Evolutionary conservation across 2,113 vertebrate genomes (phyloP).

Genomic region (Rattus norvegicus): DNA sequence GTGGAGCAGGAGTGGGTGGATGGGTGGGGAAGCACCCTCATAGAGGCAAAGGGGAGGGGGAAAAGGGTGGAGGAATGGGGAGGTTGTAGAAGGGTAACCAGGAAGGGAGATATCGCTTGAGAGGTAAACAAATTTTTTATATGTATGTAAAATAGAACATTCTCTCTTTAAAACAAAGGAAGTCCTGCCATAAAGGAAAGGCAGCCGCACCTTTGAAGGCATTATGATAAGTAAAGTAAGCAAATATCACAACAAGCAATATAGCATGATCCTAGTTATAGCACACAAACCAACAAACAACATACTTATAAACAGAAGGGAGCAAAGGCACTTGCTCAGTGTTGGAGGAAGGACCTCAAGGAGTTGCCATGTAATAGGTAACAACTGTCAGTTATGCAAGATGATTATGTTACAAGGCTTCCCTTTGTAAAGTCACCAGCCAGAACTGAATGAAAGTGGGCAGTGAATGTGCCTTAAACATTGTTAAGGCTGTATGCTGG

Average conservation of each 20-base stretch:
- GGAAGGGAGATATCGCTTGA: too few species aligned
- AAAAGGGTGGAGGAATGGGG: too few species aligned
- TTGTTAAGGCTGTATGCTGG: not conserved
- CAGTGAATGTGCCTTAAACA: not conserved
- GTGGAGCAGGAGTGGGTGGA: too few species aligned
- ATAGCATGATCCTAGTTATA: too few species aligned
- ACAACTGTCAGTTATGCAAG: not conserved
- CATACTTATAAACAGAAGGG: not conserved
- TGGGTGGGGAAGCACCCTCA: too few species aligned
- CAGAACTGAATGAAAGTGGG: not conserved
- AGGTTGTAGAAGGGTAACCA: too few species aligned
- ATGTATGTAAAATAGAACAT: not conserved
- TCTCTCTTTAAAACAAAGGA: not conserved
- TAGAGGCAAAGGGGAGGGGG: too few species aligned
- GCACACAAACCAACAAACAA: not conserved
- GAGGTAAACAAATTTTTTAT: too few species aligned
- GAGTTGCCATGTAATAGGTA: not conserved
- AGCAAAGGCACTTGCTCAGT: not conserved
- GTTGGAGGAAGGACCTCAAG: too few species aligned
- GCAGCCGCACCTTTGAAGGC: not conserved
- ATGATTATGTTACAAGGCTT: not conserved
- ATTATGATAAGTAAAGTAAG: not conserved
- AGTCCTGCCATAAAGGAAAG: not conserved
- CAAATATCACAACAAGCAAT: not conserved
- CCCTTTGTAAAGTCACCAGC: not conserved